Percentiles rank a stretch among this genome's conserved stretches.
Evolutionary conservation across 2,888 invertebrate species (phyloP).

Genomic region (Rhodophaea formosa): DNA sequence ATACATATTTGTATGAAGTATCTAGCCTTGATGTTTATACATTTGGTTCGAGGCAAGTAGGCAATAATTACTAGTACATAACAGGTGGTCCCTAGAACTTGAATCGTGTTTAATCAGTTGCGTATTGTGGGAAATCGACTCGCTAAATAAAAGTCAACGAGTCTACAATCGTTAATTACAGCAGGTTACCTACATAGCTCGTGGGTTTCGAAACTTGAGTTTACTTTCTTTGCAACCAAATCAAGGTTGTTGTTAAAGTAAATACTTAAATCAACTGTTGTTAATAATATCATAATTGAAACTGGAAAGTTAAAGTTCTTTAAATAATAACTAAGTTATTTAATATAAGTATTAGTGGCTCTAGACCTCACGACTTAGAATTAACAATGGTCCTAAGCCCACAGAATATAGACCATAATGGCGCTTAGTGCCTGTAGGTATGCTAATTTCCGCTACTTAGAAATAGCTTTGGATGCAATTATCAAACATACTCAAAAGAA

Average conservation of each 20-base stretch:
- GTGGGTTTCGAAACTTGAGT: background rate
- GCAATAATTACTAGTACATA: conserved; percentile 35
- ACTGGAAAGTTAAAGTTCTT: no score
- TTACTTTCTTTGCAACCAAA: background rate
- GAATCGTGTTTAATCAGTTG: conserved; percentile 8
- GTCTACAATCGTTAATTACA: background rate
- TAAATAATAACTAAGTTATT: no score
- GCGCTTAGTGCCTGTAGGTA: no score
- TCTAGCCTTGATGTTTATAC: conserved; percentile 74
- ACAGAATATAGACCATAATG: no score
- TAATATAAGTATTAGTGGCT: no score
- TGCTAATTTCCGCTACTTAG: no score
- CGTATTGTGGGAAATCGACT: conserved; percentile 12
- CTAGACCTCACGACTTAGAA: no score
- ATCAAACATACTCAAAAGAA: no score
- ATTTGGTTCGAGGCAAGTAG: conserved; percentile 59
- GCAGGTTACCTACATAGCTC: background rate
- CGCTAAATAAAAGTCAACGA: background rate
- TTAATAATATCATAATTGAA: no score
- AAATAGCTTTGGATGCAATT: no score
- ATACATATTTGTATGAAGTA: conserved; percentile 44
- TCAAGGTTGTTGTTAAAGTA: conserved; percentile 4
- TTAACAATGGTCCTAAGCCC: no score
- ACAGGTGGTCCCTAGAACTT: conserved; percentile 29
- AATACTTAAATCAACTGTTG: background rate